Conservation (phyloP, 2,797 vertebrate species). For the Poliocrania exsul region DNA sequence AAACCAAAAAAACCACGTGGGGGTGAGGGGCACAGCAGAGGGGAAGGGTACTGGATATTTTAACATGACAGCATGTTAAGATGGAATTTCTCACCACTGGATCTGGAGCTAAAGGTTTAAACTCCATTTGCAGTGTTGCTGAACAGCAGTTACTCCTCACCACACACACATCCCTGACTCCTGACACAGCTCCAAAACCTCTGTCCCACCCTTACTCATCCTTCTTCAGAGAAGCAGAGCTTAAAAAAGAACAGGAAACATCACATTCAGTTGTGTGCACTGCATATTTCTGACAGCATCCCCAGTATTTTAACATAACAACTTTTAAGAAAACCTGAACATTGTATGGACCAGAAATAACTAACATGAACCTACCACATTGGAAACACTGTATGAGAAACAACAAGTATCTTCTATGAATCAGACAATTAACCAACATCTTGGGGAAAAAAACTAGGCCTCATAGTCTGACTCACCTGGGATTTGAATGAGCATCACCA, state of each 20-base stretch:
- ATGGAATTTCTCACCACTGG: neutral
- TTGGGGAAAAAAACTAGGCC: neutral
- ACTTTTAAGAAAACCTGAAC: neutral
- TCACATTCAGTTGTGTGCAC: neutral
- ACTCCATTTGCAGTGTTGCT: fast-evolving
- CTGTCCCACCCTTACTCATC: neutral
- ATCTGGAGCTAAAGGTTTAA: neutral
- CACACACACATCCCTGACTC: neutral
- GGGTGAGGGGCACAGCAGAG: neutral
- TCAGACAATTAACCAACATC: neutral
- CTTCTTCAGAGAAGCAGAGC: neutral
- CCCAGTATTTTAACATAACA: neutral
- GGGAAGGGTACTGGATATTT: neutral
- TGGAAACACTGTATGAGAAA: neutral
- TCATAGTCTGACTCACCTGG: neutral
- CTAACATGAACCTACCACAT: neutral
- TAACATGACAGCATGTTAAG: neutral
- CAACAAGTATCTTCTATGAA: neutral
- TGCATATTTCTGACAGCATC: neutral
- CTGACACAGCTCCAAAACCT: neutral
- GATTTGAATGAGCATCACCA: neutral
- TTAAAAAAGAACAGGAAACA: neutral
- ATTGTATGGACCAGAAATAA: neutral
- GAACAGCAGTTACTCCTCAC: neutral
- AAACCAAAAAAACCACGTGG: neutral